Evolutionary conservation across 2,113 vertebrate species (phyloP), one percentile per base, ranked within the genome.

Genomic region (Rynchops niger): DNA sequence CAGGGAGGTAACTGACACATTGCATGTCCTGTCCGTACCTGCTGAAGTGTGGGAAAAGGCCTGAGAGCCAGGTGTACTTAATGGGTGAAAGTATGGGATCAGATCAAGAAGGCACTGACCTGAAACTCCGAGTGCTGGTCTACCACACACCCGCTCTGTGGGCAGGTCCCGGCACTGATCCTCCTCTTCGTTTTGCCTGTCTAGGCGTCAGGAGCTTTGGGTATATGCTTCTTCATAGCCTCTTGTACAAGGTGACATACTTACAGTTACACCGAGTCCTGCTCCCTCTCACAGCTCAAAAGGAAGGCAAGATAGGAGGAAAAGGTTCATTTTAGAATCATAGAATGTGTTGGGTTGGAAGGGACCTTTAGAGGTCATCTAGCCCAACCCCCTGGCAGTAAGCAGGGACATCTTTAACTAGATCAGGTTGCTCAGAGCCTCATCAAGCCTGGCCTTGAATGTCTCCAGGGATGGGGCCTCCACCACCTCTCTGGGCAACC

Each of bases 41-140:
- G 59, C 63, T 42, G 38, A 42, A 49, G 22, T 20, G 15, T 23
- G 11, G 25, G 67, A 26, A 84, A 82, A 52, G 19, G 14, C 25
- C 42, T 42, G n/a, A 80, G 38, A 70, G 50, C 15, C 22, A 36
- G 0, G 0, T 27, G 22, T 29, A 5, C 15, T 2, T 66, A 42
- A 23, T 14, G 23, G 20, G 16, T 15, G 12, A 62, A 56, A 78
- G 16, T 7, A 40, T 0, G 2, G 40, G 16, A 27, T 32, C 25
- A 15, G n/a, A 58, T 29, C 9, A 62, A 53, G 47, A 47, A 16
- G 26, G 5, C 15, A 14, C 29, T 66, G 34, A 40, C 7, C 76
- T 69, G 56, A 79, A 88, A 67, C 8, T 21, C 19, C 5, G 18
- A 17, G 4, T 20, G 12, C 29, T 36, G 38, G 29, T 27, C 66